Evolutionary conservation across 2,797 vertebrate species (phyloP), one percentile per base, ranked within the genome.

Genomic region (Rhinophrynus dorsalis): DNA sequence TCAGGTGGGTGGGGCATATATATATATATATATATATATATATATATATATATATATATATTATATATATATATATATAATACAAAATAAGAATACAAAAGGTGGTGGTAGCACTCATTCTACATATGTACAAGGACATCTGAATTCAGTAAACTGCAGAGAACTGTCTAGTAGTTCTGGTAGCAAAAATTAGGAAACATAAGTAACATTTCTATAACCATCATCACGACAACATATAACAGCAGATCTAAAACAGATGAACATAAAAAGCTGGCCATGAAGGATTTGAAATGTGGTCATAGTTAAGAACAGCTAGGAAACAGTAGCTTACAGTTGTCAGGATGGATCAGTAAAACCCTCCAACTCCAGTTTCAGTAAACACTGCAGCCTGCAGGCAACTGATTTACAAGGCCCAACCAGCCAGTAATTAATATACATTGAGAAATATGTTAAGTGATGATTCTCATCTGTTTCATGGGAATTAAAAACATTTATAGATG

Each of bases 271-370:
- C n/a, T 74, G 26, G 23, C 32, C 58, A 24, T 82, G 66, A 72
- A 76, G 82, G 67, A 84, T 87, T 82, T 75, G 81, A 92, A 94
- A 93, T 91, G 84, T 93, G 93, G 89, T 91, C 87, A 63, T 84
- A 90, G 89, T 94, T 94, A 94, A 88, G 82, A 77, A 75, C 84
- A 65, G 82, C 80, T 84, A 92, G 91, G 92, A 94, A 95, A 94
- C 89, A 76, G 93, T 92, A 93, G 91, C 92, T 92, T 88, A 87
- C 80, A 92, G 86, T 88, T 93, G 92, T 94, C 92, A 90, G 87
- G 82, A 90, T 81, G 64, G 79, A 91, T 93, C 91, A 94, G 88
- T 90, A 83, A 83, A 78, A 79, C 64, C 67, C 78, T 75, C 68
- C 67, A 75, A 75, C 73, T 78, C 48, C 64, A 62, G 55, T 69